Evolutionary conservation across 2,113 vertebrate species (phyloP).

Genomic region (Taxidea taxus): DNA sequence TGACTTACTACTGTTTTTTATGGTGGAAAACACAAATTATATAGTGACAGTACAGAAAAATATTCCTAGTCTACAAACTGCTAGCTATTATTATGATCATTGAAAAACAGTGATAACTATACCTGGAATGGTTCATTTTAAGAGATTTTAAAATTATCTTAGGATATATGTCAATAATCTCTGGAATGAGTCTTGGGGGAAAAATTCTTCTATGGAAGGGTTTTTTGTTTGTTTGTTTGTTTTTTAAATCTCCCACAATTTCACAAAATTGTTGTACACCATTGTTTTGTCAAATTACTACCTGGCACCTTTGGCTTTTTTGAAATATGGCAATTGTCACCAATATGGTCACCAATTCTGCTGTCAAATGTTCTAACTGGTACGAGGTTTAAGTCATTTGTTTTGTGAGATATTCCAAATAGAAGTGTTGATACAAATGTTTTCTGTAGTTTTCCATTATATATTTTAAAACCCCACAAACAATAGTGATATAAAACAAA

Average conservation of each 20-base stretch:
- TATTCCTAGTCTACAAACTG: background rate
- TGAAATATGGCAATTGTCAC: background rate
- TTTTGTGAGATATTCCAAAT: background rate
- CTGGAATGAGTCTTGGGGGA: background rate
- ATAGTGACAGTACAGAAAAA: background rate
- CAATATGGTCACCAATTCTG: background rate
- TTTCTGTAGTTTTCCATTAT: background rate
- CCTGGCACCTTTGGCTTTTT: background rate
- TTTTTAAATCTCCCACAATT: background rate
- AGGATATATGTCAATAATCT: background rate
- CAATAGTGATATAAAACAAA: background rate
- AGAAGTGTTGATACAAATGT: background rate
- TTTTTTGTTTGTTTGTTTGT: background rate
- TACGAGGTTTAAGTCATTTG: background rate
- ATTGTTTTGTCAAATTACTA: background rate
- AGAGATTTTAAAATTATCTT: background rate
- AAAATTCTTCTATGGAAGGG: background rate
- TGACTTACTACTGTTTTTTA: background rate
- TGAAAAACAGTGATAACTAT: background rate
- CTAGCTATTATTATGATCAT: background rate
- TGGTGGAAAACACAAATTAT: background rate
- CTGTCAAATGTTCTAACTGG: background rate
- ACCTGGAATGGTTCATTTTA: background rate
- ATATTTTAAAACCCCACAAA: background rate
- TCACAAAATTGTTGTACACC: background rate